Conservation (phyloP, 2,797 vertebrate genomes). For the Aeoliscus strigatus region DNA sequence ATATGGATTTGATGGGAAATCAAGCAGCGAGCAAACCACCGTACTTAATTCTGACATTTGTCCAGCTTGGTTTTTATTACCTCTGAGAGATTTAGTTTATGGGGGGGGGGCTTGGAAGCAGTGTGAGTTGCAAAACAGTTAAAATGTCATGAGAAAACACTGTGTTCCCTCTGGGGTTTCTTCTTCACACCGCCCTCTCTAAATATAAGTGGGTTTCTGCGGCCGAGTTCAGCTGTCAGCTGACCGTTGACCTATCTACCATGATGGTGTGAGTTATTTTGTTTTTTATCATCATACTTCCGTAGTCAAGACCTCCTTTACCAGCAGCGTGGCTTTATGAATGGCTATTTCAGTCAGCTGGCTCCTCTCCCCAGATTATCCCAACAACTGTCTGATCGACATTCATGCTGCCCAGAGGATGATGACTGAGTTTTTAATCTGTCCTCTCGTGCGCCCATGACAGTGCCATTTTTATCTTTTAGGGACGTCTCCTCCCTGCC, state of each 20-base stretch:
- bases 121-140: slow-evolving; percentile 16
- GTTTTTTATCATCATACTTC: slow-evolving; percentile 22
- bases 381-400: no score
- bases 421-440: no score
- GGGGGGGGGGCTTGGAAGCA: slow-evolving; percentile 1
- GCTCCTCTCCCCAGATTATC: no score
- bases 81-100: slow-evolving; percentile 24
- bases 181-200: slow-evolving; percentile 22
- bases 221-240: slow-evolving; percentile 25
- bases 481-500: no score
- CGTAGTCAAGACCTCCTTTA: no score
- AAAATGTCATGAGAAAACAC: slow-evolving; percentile 28
- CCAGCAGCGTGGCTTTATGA: no score
- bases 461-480: no score
- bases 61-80: not conserved
- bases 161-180: slow-evolving; percentile 13
- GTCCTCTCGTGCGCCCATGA: no score
- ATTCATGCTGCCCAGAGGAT: no score
- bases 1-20: not conserved
- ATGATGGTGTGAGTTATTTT: slow-evolving; percentile 43
- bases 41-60: slow-evolving; percentile 3
- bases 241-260: slow-evolving; percentile 34
- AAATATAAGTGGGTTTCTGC: slow-evolving; percentile 35
- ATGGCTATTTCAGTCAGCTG: not conserved
- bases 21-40: not conserved